phyloP scores from a whole-genome alignment of 2,113 vertebrate genomes.

The Poeciliopsis prolifica region DNA sequence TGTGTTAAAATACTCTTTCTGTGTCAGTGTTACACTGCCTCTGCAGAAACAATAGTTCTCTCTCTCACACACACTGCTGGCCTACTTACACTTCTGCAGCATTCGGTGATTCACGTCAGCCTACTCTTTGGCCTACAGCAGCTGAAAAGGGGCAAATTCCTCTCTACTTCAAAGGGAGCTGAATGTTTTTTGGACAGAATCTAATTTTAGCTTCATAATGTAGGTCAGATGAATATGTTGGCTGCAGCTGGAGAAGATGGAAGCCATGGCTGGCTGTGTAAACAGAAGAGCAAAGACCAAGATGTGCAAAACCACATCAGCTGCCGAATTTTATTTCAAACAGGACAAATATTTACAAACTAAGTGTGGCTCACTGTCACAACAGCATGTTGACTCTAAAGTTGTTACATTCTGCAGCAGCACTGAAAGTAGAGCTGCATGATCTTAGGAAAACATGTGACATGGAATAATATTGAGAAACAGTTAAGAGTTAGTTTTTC shows the following conservation, averaged over 20 bases:
- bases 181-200: slow-evolving; percentile 18
- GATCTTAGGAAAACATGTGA: too few relatives aligned
- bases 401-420: too few relatives aligned
- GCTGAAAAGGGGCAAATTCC: slow-evolving; percentile 46
- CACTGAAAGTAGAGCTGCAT: too few relatives aligned
- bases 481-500: too few relatives aligned
- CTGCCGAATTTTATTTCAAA: neutral
- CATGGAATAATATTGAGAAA: too few relatives aligned
- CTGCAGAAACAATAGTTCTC: slow-evolving; percentile 4
- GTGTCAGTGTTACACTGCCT: slow-evolving; percentile 60
- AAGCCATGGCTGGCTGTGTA: neutral
- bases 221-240: slow-evolving; percentile 57
- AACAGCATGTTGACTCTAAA: too few relatives aligned
- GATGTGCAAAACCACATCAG: neutral
- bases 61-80: slow-evolving; percentile 34
- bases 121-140: slow-evolving; percentile 22
- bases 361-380: too few relatives aligned
- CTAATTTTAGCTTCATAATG: slow-evolving; percentile 63
- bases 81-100: slow-evolving; percentile 44
- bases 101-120: neutral
- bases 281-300: neutral
- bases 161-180: slow-evolving; percentile 51
- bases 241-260: slow-evolving; percentile 7
- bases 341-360: too few relatives aligned
- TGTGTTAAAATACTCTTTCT: slow-evolving; percentile 31